Evolutionary conservation across 2,888 invertebrate genomes (phyloP), one percentile per base, ranked within the genome.

Genomic region (Apamea sordens): DNA sequence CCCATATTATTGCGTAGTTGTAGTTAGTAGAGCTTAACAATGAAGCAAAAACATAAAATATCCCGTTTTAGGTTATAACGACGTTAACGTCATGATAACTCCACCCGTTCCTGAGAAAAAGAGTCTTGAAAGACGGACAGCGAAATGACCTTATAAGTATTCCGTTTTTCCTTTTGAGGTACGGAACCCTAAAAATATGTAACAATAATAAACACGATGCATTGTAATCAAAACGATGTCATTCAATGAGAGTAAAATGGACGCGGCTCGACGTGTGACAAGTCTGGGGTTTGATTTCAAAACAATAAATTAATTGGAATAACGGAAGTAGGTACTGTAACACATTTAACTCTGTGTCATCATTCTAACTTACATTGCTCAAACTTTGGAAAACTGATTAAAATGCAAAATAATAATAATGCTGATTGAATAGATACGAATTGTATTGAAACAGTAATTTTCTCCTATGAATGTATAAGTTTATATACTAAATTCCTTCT

Each of bases 311-410:
- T 64, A 21, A 11, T 64, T 11, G 21, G 24, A 65, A 13, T 36
- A 24, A 65, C 13, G 36, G 4, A 65, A 36, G 15, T 53, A 2
- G 21, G 21, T 53, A 53, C 50, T 53, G 50, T 53, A 53, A 53
- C 36, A 32, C 36, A 56, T 56, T 44, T 70, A 56, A 18, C 61
- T 50, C 24, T 11, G 8, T 36, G 18, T 18, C 69, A 56, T 28
- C 6, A 36, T 41, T 50, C 7, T 41, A 44, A 72, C 82, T 76
- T 76, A 76, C 53, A 67, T 71, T 32, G 28, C n/a, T 47, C 10
- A 36, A 41, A 41, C 41, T 56, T n/a, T n/a, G 28, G 13, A 13
- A 56, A 65, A n/a, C 28, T 53, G 41, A 63, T 70, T 36, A 1
- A 1, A 70, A n/a, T 28, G 6, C 24, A 28, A 53, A 36, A 24